phyloP scores from a whole-genome alignment of 1,140 invertebrate species.

The Acromyrmex charruanus region DNA sequence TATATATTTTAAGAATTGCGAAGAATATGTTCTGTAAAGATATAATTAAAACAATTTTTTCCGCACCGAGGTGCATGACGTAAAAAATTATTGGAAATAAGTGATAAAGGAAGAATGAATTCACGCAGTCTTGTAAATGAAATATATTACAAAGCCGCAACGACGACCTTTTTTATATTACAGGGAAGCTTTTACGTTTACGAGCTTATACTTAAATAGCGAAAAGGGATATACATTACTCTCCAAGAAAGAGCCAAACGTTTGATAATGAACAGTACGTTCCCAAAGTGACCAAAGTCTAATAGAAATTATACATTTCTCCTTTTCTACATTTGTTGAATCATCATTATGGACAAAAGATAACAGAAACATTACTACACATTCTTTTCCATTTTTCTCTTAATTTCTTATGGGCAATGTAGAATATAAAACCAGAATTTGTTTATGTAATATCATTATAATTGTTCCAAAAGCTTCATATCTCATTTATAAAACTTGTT shows the following conservation, averaged over 20 bases:
- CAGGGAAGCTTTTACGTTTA: constrained; percentile 66
- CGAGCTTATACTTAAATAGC: constrained; percentile 65
- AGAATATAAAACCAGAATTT: neutral
- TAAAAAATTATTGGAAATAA: constrained; percentile 33
- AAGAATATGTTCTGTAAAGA: neutral
- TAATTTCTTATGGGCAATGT: neutral
- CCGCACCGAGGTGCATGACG: neutral
- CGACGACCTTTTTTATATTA: constrained; percentile 58
- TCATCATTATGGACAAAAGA: constrained; percentile 17
- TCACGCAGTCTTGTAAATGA: constrained; percentile 34
- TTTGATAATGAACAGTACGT: constrained; percentile 69
- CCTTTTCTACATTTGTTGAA: neutral
- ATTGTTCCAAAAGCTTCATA: neutral
- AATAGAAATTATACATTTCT: too few relatives aligned
- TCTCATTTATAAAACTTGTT: neutral
- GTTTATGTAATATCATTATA: neutral
- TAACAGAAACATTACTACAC: neutral
- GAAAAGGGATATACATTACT: constrained; percentile 50
- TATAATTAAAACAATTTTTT: constrained; percentile 1
- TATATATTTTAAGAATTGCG: neutral
- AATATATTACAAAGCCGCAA: constrained; percentile 65
- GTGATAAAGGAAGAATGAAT: constrained; percentile 45
- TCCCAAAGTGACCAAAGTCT: constrained; percentile 22
- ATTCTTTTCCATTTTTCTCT: neutral
- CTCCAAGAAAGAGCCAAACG: constrained; percentile 46